Base-by-base conservation (phyloP, 2,113 vertebrate genomes). In the Turdus rufiventris region DNA sequence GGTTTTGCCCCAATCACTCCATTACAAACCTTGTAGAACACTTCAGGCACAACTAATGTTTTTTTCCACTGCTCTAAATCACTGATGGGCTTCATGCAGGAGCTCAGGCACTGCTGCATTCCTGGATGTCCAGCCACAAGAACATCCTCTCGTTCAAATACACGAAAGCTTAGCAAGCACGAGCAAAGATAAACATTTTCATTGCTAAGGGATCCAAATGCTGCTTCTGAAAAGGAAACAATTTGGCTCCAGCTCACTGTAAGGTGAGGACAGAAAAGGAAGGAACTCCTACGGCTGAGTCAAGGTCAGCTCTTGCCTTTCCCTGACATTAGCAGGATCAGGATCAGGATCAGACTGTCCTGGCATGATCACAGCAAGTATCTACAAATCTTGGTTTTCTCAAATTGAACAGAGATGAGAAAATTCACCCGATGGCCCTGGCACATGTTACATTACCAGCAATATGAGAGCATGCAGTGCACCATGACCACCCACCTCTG, bases 291-390 rank as follows among this genome's bases (percentile, higher is more conserved):
- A 17, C 1, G 17, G 14, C 13, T 45, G 66, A 92, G 77, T 54
- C 70, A 91, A 81, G 89, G 83, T 61, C 84, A 94, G 80, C 61
- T 38, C 89, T 48, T 50, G 68, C 43, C 43, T 56, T 67, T 60
- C 79, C 36, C n/a, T 68, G 83, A 12, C 38, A 42, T 48, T 5
- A 33, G 36, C 8, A 38, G 70, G 61, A 87, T 56, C 24, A 43
- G 65, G 38, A 38, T 11, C 38, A 38, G 38, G 66, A 85, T 56
- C 85, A 38, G 50, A 24, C 33, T 31, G 45, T 58, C 73, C 42
- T n/a, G 2, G 1, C 3, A 15, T 8, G 34, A 60, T n/a, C 71
- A 24, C 0, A 0, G 38, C 62, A 77, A 63, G 16, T 3, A 38
- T 34, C 82, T 80, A 18, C 58, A 36, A 58, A 54, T 42, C 66